phyloP scores from a whole-genome alignment of 2,113 vertebrate genomes.

The Lepus europaeus region DNA sequence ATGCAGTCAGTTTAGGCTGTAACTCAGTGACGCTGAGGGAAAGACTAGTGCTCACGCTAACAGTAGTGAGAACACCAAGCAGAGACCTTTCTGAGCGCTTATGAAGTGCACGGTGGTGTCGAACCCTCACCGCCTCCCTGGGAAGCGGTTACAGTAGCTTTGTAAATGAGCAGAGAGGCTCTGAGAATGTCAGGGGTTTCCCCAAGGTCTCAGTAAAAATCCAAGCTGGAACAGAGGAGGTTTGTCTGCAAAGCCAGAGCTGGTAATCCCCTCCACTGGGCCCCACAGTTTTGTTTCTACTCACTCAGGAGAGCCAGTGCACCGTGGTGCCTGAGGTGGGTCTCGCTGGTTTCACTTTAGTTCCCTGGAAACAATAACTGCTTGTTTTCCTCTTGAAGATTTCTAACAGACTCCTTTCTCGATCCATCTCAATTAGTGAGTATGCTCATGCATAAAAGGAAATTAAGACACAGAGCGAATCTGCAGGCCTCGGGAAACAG shows the following conservation, averaged over 20 bases:
- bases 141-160: not conserved
- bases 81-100: not conserved
- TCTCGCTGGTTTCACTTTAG: not conserved
- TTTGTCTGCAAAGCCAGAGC: not conserved
- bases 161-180: not conserved
- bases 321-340: not conserved
- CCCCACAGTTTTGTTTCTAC: not conserved
- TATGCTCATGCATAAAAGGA: not conserved
- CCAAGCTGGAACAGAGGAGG: not conserved
- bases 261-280: not conserved
- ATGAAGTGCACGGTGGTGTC: not conserved
- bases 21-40: not conserved
- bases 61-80: not conserved
- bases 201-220: not conserved
- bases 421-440: not conserved
- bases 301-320: not conserved
- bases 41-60: not conserved
- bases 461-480: not conserved
- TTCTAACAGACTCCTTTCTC: not conserved
- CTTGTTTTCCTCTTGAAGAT: not conserved
- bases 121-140: not conserved
- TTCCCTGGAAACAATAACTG: not conserved
- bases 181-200: not conserved
- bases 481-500: not conserved
- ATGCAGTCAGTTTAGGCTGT: not conserved